A percentile compares a stretch with the other conserved stretches of the same genome.
phyloP scores from a whole-genome alignment of 92 coral and sea anemone species.

The Siderastrea siderea region DNA sequence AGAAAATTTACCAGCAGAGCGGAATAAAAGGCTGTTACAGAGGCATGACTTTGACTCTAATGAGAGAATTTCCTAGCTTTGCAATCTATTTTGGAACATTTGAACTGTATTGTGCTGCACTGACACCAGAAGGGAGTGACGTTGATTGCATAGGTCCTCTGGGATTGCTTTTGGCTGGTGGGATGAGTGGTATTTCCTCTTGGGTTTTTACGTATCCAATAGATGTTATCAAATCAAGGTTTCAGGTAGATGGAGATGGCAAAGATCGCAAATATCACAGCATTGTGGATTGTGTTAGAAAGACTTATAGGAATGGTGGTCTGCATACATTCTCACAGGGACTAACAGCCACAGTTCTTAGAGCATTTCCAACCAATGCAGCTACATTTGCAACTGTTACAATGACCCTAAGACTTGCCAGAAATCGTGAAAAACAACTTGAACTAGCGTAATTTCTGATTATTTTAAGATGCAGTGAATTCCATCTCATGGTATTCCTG shows the following conservation, averaged over 20 bases:
- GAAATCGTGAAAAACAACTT: constrained; percentile 61
- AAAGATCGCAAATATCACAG: constrained; percentile 58
- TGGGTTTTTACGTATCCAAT: constrained; percentile 89
- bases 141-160: constrained; percentile 68
- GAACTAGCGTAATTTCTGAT: constrained; percentile 43
- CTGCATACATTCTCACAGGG: constrained; percentile 80
- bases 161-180: constrained; percentile 88
- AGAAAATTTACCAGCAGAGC: constrained; percentile 67
- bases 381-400: constrained; percentile 96
- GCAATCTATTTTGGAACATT: constrained; percentile 90
- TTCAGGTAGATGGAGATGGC: constrained; percentile 90
- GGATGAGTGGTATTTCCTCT: constrained; percentile 87
- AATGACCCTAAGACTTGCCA: constrained; percentile 76
- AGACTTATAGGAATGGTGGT: constrained; percentile 81
- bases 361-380: constrained; percentile 98
- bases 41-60: constrained; percentile 81
- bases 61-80: constrained; percentile 88
- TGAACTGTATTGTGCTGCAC: constrained; percentile 72
- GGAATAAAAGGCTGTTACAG: constrained; percentile 86
- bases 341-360: constrained; percentile 78
- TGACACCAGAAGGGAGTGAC: constrained; percentile 61
- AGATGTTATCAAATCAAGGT: constrained; percentile 91
- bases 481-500: too few relatives aligned
- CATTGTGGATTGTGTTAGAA: constrained; percentile 78
- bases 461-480: too few relatives aligned